A percentile compares a stretch with the other conserved stretches of the same genome.
Evolutionary conservation across 2,888 invertebrate genomes (phyloP).

Genomic region (Synanthedon vespiformis): DNA sequence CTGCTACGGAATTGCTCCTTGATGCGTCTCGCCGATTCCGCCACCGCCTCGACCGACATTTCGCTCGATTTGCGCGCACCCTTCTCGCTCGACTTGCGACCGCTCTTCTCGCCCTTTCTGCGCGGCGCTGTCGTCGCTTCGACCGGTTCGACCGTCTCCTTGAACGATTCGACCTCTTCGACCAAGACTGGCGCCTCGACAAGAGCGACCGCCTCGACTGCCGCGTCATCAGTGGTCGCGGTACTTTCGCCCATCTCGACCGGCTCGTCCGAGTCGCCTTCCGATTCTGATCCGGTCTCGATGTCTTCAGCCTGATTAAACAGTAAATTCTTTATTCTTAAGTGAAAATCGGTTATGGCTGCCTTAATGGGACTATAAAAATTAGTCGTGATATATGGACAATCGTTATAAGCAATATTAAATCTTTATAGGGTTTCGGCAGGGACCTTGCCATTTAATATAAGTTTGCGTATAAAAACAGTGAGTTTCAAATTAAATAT

Average conservation of each 20-base stretch:
- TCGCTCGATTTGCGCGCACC: constrained; percentile 17
- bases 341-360: no score
- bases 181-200: background rate
- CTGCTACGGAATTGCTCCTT: constrained; percentile 87
- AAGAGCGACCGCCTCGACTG: constrained; percentile 1
- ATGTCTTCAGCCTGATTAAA: constrained; percentile 2
- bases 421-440: no score
- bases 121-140: constrained; percentile 1
- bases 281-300: constrained; percentile 44
- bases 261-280: constrained; percentile 13
- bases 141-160: constrained; percentile 3
- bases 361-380: no score
- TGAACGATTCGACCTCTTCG: background rate
- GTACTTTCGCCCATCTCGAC: constrained; percentile 4
- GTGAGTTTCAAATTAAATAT: no score
- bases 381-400: no score
- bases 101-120: no score
- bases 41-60: constrained; percentile 26
- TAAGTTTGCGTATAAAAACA: no score
- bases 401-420: no score
- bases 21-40: constrained; percentile 74
- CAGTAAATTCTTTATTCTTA: no score
- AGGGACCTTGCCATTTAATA: no score
- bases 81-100: constrained; percentile 11
- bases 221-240: constrained; percentile 8